These are phyloP conservation scores for Apotomis betuletana DNA, from an alignment of 2,888 invertebrate species.

Conservation along the genomic window DNA sequence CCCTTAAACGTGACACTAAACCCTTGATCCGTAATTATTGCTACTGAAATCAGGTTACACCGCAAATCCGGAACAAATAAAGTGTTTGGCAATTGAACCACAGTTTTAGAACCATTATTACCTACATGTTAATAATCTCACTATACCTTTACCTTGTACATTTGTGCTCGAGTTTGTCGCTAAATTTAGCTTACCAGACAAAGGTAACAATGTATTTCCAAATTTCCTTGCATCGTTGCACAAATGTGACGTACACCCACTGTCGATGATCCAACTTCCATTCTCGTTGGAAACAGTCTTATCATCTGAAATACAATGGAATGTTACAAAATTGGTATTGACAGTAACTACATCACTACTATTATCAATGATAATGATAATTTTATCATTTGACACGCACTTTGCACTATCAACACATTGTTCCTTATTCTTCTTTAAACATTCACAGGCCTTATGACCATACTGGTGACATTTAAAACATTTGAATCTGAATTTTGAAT, in stretches of 20 bases:
- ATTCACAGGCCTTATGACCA: too few species aligned
- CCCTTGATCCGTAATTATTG: not conserved
- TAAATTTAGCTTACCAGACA: too few species aligned
- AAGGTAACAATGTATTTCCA: not conserved
- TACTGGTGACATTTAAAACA: too few species aligned
- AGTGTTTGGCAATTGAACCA: not conserved
- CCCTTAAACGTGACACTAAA: not conserved
- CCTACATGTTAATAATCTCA: slow-evolving; percentile 4
- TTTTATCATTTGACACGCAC: too few species aligned
- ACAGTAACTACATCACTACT: too few species aligned
- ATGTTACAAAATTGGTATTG: too few species aligned
- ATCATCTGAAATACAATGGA: too few species aligned
- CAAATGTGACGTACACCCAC: not conserved
- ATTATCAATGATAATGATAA: too few species aligned
- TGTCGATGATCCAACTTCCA: slow-evolving; percentile 10
- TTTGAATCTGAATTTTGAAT: too few species aligned
- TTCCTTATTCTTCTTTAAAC: too few species aligned
- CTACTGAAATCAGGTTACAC: not conserved
- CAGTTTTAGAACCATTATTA: not conserved
- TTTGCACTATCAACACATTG: too few species aligned
- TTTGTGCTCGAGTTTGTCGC: slow-evolving; percentile 4
- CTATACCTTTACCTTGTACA: slow-evolving; percentile 9
- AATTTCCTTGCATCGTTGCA: slow-evolving; percentile 4
- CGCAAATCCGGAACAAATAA: slow-evolving; percentile 8
- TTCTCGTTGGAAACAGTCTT: too few species aligned